Conservation (phyloP, 1,140 invertebrate genomes). For the Armadillidium nasatum region DNA sequence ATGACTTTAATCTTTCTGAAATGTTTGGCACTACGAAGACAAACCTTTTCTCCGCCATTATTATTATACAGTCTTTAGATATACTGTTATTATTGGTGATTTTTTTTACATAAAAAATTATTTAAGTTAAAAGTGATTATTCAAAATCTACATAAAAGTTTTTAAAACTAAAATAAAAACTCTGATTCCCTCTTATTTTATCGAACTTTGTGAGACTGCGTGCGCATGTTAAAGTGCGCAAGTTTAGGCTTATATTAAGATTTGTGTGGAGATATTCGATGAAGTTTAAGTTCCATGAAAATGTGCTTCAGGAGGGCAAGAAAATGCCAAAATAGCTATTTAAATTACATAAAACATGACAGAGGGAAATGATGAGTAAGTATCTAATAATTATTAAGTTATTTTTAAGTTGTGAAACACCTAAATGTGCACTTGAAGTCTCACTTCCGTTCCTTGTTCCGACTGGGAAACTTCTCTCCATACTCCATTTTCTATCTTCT, state of each 20-base stretch:
- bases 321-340: constrained; percentile 45
- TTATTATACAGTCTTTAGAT: not conserved
- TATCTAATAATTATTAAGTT: constrained; percentile 24
- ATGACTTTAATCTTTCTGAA: not conserved
- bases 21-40: not conserved
- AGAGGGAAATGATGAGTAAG: constrained; percentile 50
- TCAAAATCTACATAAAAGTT: too few species aligned
- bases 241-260: not conserved
- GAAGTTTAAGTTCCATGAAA: constrained; percentile 45
- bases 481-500: too few species aligned
- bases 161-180: not conserved
- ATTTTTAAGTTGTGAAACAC: too few species aligned
- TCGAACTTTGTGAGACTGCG: not conserved
- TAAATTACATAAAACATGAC: constrained; percentile 47
- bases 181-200: not conserved
- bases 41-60: constrained; percentile 1
- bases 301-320: constrained; percentile 45
- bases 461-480: too few species aligned
- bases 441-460: too few species aligned
- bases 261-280: constrained; percentile 31
- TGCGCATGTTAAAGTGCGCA: not conserved
- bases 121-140: too few species aligned
- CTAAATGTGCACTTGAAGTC: too few species aligned
- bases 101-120: too few species aligned
- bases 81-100: too few species aligned